Base-by-base conservation (phyloP, 2,113 vertebrate species). In the Phalacrocorax pelagicus region DNA sequence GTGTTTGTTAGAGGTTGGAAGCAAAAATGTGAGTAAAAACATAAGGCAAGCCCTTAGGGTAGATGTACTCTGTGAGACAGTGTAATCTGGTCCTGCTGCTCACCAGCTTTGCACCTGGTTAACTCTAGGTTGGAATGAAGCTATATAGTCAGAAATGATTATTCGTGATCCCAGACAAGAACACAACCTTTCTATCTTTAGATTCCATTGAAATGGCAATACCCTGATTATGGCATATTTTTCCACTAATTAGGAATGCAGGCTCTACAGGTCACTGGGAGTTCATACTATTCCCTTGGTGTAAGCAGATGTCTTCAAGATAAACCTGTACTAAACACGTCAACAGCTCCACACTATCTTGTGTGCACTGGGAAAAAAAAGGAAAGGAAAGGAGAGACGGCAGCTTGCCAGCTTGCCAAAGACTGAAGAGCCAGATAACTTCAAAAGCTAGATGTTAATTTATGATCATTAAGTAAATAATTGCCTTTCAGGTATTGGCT, bases 221-320 rank as follows among this genome's bases (percentile, higher is more conserved):
- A 94, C 90, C 80, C 91, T 88, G 97, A 81, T 81, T 92, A 69
- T 71, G 84, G 94, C 96, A 93, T 97, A 94, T 94, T 97, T 97
- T 93, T 83, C 90, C 42, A 10, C 86, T 97, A 96, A 96, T 96
- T 96, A 94, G 91, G 84, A 95, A 92, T 96, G 92, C 92, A 97
- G 95, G 72, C 84, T 95, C 94, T 94, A 86, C 93, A 77, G 94
- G 94, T 97, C 96, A 97, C 87, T 80, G 59, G 42, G 84, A 96
- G 95, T 96, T 98, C 94, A 92, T 81, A 67, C 86, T 93, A 97
- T 96, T 96, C 95, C 90, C 92, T 96, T 94, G 92, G 51, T 86
- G 78, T 96, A 95, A 97, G 71, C 97, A 97, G 96, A 97, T 97
- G 94, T 96, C 95, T 97, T 97, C 94, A 88, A 98, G 97, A 97